These are phyloP conservation scores for Chironomus striatipennis DNA, from an alignment of 1,140 invertebrate species.

Conservation along the genomic window DNA sequence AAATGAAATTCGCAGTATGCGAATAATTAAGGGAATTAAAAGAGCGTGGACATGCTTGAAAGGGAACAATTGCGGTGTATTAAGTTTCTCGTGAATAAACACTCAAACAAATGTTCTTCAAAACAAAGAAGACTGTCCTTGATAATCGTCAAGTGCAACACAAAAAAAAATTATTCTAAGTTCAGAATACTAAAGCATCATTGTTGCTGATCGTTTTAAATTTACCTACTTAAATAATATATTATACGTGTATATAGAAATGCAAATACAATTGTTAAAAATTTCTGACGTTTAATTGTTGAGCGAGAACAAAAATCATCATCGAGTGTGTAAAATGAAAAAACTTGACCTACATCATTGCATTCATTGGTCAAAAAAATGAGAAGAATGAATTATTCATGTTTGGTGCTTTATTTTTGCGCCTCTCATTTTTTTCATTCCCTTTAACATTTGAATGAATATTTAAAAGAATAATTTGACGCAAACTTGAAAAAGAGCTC, in stretches of 20 bases:
- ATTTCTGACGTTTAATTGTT: background rate
- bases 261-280: background rate
- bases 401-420: background rate
- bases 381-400: constrained; percentile 20
- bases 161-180: background rate
- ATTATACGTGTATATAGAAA: background rate
- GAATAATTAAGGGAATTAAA: background rate
- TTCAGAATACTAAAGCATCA: background rate
- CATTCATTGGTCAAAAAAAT: constrained; percentile 17
- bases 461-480: background rate
- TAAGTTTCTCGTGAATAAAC: background rate
- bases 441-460: background rate
- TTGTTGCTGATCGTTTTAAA: background rate
- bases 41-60: background rate
- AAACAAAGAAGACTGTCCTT: background rate
- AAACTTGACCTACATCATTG: constrained; percentile 22
- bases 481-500: background rate
- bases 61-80: background rate
- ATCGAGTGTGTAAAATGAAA: background rate
- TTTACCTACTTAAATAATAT: background rate
- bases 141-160: background rate
- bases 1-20: no score
- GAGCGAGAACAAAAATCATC: background rate
- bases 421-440: background rate
- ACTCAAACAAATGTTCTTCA: background rate